Evolutionary conservation across 2,113 vertebrate species (phyloP), one percentile per base, ranked within the genome.

Genomic region (Vulpes vulpes): DNA sequence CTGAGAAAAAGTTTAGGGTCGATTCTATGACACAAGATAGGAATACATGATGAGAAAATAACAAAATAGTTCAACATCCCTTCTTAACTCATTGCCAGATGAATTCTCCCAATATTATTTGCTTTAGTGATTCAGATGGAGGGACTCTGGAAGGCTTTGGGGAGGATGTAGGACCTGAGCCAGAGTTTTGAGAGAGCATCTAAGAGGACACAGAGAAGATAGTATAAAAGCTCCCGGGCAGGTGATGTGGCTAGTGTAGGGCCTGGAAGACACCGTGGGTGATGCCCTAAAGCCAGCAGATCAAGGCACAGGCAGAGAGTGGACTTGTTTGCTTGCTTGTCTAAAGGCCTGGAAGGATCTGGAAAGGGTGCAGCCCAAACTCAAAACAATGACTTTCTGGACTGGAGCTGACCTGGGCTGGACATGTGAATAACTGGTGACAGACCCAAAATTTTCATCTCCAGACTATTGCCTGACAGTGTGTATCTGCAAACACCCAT

Each of bases 371-470:
- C 53, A 23, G 1, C 11, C 22, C 32, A n/a, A 17, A 35, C 43
- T 51, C 62, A 20, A 74, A 25, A 23, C 6, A 3, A 5, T 0
- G 23, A 10, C 25, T 62, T 83, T 55, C 51, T 67, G 32, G 16
- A 25, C 22, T 62, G n/a, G 65, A 43, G 51, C 23, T 15, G 62
- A 83, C 11, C 0, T 27, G 32, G 79, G 11, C 38, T 14, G 22
- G 15, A 51, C 27, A 15, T 0, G 30, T 9, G 12, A 22, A 11
- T 15, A 5, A 8, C 14, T 23, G 6, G 8, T 0, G 19, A 69
- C 30, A 14, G 22, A 20, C 30, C 1, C 4, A 1, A 8, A 11
- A 27, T 0, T 3, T 49, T 25, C 7, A 8, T 79, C 9, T 32
- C 17, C 4, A 5, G 43, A 8, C 12, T 32, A 6, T 57, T 16